Conservation (phyloP, 2,113 vertebrate genomes). For the Pycnonotus jocosus region DNA sequence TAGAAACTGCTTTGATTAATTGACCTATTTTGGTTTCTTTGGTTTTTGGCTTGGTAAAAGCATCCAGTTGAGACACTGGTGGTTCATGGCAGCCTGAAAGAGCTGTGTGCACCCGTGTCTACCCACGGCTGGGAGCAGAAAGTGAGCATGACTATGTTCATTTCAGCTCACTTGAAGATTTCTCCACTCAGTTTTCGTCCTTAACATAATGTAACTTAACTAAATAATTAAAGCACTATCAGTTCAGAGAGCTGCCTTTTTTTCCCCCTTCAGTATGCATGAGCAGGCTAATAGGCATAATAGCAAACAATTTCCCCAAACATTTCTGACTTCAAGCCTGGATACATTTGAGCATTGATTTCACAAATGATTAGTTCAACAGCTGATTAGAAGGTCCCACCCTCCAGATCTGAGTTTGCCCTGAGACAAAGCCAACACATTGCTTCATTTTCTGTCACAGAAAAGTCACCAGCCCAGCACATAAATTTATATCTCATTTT, state of each 20-base stretch:
- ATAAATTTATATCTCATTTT: not conserved
- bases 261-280: not conserved
- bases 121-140: conserved; percentile 17
- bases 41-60: conserved; percentile 26
- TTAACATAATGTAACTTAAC: not conserved
- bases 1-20: conserved; percentile 44
- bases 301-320: not conserved
- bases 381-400: not conserved
- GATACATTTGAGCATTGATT: not conserved
- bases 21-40: conserved; percentile 56
- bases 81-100: conserved; percentile 9
- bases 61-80: not conserved
- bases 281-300: not conserved
- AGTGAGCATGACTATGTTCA: not conserved
- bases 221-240: conserved; percentile 3
- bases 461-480: not conserved
- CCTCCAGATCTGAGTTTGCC: not conserved
- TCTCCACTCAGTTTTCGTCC: conserved; percentile 12
- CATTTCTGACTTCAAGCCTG: not conserved
- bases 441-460: not conserved
- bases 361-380: not conserved
- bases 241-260: not conserved
- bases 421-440: not conserved
- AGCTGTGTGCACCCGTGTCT: not conserved
- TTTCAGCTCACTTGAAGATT: conserved; percentile 27